These are phyloP conservation scores for Drosophila virilis DNA, from an alignment of 1,140 invertebrate species.

Conservation along the genomic window DNA sequence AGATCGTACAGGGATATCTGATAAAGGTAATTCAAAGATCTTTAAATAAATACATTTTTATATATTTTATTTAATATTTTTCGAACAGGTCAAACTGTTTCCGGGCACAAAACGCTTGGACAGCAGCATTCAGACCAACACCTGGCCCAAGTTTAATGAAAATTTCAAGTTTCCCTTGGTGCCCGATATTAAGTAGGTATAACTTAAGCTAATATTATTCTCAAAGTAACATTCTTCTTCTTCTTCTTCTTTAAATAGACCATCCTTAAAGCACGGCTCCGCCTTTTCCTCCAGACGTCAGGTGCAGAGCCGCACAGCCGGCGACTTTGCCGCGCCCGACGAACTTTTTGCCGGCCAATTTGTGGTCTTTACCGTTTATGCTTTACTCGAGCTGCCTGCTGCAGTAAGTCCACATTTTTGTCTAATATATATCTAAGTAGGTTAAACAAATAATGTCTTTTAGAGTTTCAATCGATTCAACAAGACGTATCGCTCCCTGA, in stretches of 20 bases:
- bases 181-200: conserved; percentile 84
- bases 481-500: conserved; percentile 79
- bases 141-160: conserved; percentile 91
- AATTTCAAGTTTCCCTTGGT: conserved; percentile 89
- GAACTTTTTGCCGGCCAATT: conserved; percentile 88
- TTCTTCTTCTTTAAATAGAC: conserved; percentile 32
- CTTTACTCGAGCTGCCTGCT: conserved; percentile 87
- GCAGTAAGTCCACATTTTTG: conserved; percentile 56
- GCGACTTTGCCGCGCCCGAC: conserved; percentile 68
- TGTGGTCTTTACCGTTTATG: conserved; percentile 90
- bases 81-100: conserved; percentile 88
- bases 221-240: background rate
- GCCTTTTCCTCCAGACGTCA: conserved; percentile 43
- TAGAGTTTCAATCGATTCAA: conserved; percentile 81
- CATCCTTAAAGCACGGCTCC: conserved; percentile 69
- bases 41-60: background rate
- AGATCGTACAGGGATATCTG: conserved; percentile 90
- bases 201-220: background rate
- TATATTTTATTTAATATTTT: conserved; percentile 27
- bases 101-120: conserved; percentile 90
- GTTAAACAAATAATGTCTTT: conserved; percentile 40
- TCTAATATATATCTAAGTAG: conserved; percentile 12
- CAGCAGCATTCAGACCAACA: conserved; percentile 89
- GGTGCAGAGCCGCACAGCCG: conserved; percentile 30
- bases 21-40: conserved; percentile 86